These are phyloP conservation scores for Copidosoma aretas DNA, from an alignment of 2,888 invertebrate species.

Conservation along the genomic window DNA sequence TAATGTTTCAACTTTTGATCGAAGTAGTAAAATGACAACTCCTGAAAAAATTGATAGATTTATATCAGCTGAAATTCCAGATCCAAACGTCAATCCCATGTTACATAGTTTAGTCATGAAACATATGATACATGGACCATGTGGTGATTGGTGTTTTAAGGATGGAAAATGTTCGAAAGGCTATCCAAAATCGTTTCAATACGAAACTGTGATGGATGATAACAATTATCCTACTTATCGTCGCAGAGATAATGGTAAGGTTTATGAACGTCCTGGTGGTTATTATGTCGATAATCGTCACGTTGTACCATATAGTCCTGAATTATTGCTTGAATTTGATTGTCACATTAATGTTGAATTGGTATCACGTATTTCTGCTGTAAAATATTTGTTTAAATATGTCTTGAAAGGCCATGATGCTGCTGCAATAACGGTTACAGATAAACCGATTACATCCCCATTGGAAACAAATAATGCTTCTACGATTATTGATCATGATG, in stretches of 20 bases:
- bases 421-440: slow-evolving; percentile 11
- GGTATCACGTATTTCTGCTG: slow-evolving; percentile 46
- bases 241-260: slow-evolving; percentile 41
- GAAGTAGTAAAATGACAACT: slow-evolving; percentile 36
- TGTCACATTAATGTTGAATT: slow-evolving; percentile 51
- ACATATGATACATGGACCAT: slow-evolving; percentile 57
- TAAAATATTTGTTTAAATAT: slow-evolving; percentile 51
- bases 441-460: background rate
- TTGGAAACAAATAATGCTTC: too few species aligned
- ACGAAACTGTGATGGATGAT: slow-evolving; percentile 40
- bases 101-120: slow-evolving; percentile 51
- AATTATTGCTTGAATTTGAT: slow-evolving; percentile 41
- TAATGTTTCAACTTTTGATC: slow-evolving; percentile 38
- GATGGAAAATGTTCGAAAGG: slow-evolving; percentile 47
- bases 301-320: slow-evolving; percentile 50
- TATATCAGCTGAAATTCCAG: slow-evolving; percentile 54
- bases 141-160: slow-evolving; percentile 46
- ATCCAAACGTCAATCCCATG: slow-evolving; percentile 44
- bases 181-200: slow-evolving; percentile 46
- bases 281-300: slow-evolving; percentile 50
- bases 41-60: slow-evolving; percentile 35
- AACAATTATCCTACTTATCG: slow-evolving; percentile 47
- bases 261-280: slow-evolving; percentile 36
- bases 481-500: background rate
- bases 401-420: slow-evolving; percentile 47